A percentile compares a stretch with the other conserved stretches of the same genome.
Evolutionary conservation across 2,797 vertebrate species (phyloP).

Genomic region (Microcaecilia unicolor): DNA sequence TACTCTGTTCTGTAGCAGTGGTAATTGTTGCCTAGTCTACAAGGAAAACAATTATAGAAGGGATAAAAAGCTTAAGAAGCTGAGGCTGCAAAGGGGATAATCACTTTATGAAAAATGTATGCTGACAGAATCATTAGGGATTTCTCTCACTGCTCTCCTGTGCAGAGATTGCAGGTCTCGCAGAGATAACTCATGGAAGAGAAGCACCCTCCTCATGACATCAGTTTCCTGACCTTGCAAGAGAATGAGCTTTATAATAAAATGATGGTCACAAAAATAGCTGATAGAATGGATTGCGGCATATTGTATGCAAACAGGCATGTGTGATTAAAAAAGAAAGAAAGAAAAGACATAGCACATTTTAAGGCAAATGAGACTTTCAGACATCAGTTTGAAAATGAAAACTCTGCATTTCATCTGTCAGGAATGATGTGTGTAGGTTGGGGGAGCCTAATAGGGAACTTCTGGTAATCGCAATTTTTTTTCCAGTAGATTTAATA

Average conservation of each 20-base stretch:
- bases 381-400: neutral
- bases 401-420: too few relatives aligned
- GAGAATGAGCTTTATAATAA: too few relatives aligned
- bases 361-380: neutral
- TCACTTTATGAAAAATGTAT: constrained; percentile 56
- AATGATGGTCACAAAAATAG: constrained; percentile 4
- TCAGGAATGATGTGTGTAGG: too few relatives aligned
- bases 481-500: neutral
- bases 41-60: constrained; percentile 30
- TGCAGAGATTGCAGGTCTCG: constrained; percentile 18
- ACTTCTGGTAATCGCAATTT: neutral
- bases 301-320: neutral
- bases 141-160: constrained; percentile 18
- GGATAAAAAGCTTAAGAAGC: constrained; percentile 18
- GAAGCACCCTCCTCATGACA: constrained; percentile 5
- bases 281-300: neutral
- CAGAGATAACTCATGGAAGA: constrained; percentile 11
- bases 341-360: neutral
- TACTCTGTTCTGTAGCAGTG: constrained; percentile 16
- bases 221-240: constrained; percentile 7
- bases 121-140: constrained; percentile 30
- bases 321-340: too few relatives aligned
- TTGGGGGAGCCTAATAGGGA: neutral
- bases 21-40: constrained; percentile 28
- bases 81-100: constrained; percentile 33